These are phyloP conservation scores for Nibea albiflora DNA, from an alignment of 2,113 vertebrate genomes.

Conservation along the genomic window DNA sequence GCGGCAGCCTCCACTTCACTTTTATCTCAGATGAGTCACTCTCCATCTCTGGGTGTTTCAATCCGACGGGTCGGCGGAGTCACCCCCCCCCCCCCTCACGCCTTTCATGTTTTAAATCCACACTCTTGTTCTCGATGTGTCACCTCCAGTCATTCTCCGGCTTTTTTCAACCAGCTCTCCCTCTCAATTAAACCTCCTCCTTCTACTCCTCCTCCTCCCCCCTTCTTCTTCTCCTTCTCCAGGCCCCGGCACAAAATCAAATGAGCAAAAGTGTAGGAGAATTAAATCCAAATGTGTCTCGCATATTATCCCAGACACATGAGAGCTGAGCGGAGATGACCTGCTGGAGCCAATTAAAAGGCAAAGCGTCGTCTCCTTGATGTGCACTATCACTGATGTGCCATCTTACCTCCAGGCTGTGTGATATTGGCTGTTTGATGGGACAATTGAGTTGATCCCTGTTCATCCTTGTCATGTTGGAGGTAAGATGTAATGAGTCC, in stretches of 20 bases:
- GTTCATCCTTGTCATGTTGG: constrained; percentile 33
- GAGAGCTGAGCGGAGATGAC: constrained; percentile 59
- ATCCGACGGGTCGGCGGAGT: constrained; percentile 61
- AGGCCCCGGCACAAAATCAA: constrained; percentile 50
- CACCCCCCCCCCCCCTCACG: constrained; percentile 7
- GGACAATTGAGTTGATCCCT: constrained; percentile 53
- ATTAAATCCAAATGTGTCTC: constrained; percentile 68
- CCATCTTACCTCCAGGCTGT: constrained; percentile 50
- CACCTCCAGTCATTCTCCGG: constrained; percentile 71
- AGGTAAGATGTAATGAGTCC: constrained; percentile 43
- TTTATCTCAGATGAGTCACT: constrained; percentile 79
- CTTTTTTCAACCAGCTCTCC: constrained; percentile 58
- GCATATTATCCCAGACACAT: constrained; percentile 55
- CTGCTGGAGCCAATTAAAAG: constrained; percentile 77
- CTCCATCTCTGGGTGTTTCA: constrained; percentile 73
- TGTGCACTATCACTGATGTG: constrained; percentile 57
- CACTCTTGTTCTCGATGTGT: constrained; percentile 70
- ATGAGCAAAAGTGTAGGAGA: constrained; percentile 58
- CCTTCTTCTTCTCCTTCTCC: constrained; percentile 30
- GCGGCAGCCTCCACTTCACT: constrained; percentile 57
- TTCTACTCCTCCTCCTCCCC: background rate
- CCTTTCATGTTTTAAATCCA: constrained; percentile 81
- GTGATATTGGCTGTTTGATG: constrained; percentile 68
- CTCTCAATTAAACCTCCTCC: constrained; percentile 71
- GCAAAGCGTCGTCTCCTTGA: constrained; percentile 47